Conservation (phyloP, 2,113 vertebrate genomes). For the Lophius piscatorius region DNA sequence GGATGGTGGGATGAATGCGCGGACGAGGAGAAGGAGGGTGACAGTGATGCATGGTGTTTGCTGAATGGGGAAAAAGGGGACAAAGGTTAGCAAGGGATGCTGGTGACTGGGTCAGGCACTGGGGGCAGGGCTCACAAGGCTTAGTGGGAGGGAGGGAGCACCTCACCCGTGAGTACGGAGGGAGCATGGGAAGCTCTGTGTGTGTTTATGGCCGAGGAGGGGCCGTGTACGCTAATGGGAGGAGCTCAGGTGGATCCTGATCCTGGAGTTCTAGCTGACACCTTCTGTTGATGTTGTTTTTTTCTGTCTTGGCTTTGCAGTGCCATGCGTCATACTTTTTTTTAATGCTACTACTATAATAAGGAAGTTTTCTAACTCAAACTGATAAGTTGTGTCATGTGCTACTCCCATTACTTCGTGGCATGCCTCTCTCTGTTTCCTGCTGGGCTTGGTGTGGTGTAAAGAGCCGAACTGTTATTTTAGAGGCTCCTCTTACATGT, state of each 20-base stretch:
- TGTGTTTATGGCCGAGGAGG: too few species aligned
- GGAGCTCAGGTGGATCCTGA: slow-evolving; percentile 39
- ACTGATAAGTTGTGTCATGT: slow-evolving; percentile 32
- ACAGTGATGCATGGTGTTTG: slow-evolving; percentile 77
- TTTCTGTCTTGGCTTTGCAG: too few species aligned
- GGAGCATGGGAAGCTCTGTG: slow-evolving; percentile 15
- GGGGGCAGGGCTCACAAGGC: slow-evolving; percentile 56
- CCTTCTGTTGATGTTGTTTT: slow-evolving; percentile 17
- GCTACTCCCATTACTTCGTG: slow-evolving; percentile 24
- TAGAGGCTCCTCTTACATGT: slow-evolving; percentile 48
- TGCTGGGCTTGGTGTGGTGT: slow-evolving; percentile 30
- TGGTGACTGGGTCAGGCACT: slow-evolving; percentile 66
- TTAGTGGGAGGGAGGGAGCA: slow-evolving; percentile 16
- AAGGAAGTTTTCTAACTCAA: slow-evolving; percentile 31
- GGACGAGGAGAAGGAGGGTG: slow-evolving; percentile 49
- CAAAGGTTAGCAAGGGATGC: slow-evolving; percentile 63
- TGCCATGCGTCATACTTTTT: not conserved
- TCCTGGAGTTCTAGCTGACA: slow-evolving; percentile 53
- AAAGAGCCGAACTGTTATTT: slow-evolving; percentile 58
- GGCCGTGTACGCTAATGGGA: too few species aligned
- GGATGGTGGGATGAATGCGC: slow-evolving; percentile 33
- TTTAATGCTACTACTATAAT: slow-evolving; percentile 13
- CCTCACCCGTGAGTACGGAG: too few species aligned
- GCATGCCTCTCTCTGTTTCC: slow-evolving; percentile 16
- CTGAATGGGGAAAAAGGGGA: slow-evolving; percentile 50